Evolutionary conservation across 1,140 invertebrate species (phyloP), one percentile per base, ranked within the genome.

Genomic region (Atta cephalotes): DNA sequence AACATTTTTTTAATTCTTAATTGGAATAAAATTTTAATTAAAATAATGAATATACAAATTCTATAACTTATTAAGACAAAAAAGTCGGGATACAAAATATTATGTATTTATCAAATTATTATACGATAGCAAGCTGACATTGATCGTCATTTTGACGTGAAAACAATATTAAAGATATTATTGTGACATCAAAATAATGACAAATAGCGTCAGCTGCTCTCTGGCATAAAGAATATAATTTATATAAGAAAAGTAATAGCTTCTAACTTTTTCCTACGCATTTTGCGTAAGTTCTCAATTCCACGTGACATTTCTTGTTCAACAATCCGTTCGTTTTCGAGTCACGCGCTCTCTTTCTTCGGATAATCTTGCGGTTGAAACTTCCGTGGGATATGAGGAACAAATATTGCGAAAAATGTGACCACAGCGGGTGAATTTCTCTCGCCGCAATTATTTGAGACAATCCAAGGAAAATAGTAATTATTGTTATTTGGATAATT

Each of bases 401-500:
- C 16, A 68, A 80, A 53, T 68, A 80, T 80, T 68, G 28, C 28
- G 14, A 56, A 9, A 80, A 68, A 70, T 68, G 62, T 65, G 39
- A 31, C n/a, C 25, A 45, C 25, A 79, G 45, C 14, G 28, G 6
- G n/a, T 18, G 9, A 68, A n/a, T 14, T 35, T 35, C 65, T 68
- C n/a, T 68, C 62, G 14, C 25, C 39, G 35, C 14, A 60, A 62
- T 63, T 16, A 65, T 16, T 7, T 21, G 77, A 51, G 45, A 35
- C 53, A 53, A 80, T 12, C 12, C 21, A 51, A 39, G 21, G n/a
- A 53, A 80, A 68, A 79, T 56, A 4, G 7, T 53, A 31, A 31
- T 25, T 35, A 56, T 80, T 53, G n/a, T 80, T 39, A 68, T 35
- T 68, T 45, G 3, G 56, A 28, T 35, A 25, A 31, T 18, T 28